phyloP scores from a whole-genome alignment of 2,888 invertebrate genomes.

The Dermolepida albohirtum region DNA sequence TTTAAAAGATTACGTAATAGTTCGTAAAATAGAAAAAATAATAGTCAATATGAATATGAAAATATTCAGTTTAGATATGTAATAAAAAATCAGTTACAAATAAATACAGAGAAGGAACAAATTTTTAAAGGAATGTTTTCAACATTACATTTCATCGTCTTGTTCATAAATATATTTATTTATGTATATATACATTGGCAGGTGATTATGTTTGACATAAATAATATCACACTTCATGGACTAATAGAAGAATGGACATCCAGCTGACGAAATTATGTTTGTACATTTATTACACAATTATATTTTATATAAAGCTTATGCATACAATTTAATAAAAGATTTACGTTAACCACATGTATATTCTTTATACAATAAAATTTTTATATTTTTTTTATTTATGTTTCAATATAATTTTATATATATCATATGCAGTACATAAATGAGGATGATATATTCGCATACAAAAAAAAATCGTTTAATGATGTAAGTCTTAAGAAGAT shows the following conservation, averaged over 20 bases:
- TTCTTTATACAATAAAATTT: neutral
- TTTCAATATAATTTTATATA: too few relatives aligned
- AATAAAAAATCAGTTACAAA: slow-evolving; percentile 35
- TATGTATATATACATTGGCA: slow-evolving; percentile 41
- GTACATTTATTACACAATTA: slow-evolving; percentile 30
- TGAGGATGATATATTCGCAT: too few relatives aligned
- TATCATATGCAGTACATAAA: too few relatives aligned
- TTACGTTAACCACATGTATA: slow-evolving; percentile 1
- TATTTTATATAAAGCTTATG: slow-evolving; percentile 30
- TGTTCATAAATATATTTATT: slow-evolving; percentile 31
- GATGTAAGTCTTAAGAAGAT: too few relatives aligned
- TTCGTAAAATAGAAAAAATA: slow-evolving; percentile 31
- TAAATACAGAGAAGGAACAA: slow-evolving; percentile 37
- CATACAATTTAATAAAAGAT: slow-evolving; percentile 18
- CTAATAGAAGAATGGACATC: slow-evolving; percentile 40
- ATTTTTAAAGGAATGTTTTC: slow-evolving; percentile 38
- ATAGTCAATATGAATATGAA: slow-evolving; percentile 33
- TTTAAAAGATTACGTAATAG: slow-evolving; percentile 39
- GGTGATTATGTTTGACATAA: slow-evolving; percentile 49
- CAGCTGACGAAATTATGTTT: slow-evolving; percentile 32
- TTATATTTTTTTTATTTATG: neutral
- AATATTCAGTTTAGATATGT: slow-evolving; percentile 39
- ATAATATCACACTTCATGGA: slow-evolving; percentile 48
- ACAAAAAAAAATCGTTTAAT: too few relatives aligned
- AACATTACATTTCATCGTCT: slow-evolving; percentile 22